Base-by-base conservation (phyloP, 2,888 invertebrate species). In the Leptinotarsa peninsularis region DNA sequence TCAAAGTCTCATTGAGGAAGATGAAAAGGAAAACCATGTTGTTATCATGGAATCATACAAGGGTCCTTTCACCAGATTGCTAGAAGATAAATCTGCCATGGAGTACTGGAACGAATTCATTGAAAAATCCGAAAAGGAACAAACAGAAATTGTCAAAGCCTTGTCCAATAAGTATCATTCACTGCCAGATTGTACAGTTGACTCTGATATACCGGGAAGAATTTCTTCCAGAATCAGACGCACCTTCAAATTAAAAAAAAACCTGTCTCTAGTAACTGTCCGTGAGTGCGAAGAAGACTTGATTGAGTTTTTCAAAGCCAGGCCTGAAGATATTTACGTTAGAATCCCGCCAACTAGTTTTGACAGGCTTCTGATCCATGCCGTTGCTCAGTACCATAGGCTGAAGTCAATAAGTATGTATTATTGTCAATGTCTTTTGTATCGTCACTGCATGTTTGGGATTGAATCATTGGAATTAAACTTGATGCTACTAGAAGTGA, bases 371-470 rank as follows among this genome's bases (percentile, higher is more conserved):
- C 79, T 87, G 52, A 78, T 86, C 27, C 86, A 85, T 81, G 86
- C 84, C 15, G 82, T 87, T 81, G 86, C 87, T 67, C 85, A 86
- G 74, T 87, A 87, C 75, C 86, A 87, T 78, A 81, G 81, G 71
- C 80, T 87, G 54, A 80, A 82, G 66, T 86, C 86, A 13, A 78
- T 83, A 80, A 84, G 87, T 87, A 83, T 79, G 80, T 78, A 73
- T 69, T 14, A 52, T 13, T 43, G 43, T 43, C 43, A 10, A 43
- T 43, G 43, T 43, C 43, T 43, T 43, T 43, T 5, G 43, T 43
- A 10, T 43, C 5, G 43, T 43, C 43, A 43, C 43, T 13, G 43
- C 43, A 43, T 43, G 43, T 43, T 33, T 1, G 33, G 10, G 0
- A 33, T 33, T 2, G 33, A 33, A 10, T 33, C 10, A 10, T 10